Evolutionary conservation across 2,797 vertebrate species (phyloP).

Genomic region (Nasua narica): DNA sequence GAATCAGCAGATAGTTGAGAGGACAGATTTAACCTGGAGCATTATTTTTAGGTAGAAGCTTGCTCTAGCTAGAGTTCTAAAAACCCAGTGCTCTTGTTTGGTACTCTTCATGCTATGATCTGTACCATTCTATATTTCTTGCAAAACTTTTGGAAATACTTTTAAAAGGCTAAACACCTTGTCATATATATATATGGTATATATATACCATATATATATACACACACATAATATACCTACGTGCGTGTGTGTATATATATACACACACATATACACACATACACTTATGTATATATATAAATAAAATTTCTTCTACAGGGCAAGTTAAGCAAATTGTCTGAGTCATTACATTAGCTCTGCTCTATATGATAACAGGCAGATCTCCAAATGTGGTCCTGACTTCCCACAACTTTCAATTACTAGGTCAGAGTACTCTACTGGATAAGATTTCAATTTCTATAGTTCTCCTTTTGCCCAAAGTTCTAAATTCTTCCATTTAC

Average conservation of each 20-base stretch:
- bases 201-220: too few relatives aligned
- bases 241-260: too few relatives aligned
- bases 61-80: not conserved
- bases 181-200: too few relatives aligned
- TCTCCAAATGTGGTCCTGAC: not conserved
- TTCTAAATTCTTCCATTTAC: slow-evolving; percentile 19
- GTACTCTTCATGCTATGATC: not conserved
- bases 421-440: not conserved
- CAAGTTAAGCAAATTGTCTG: not conserved
- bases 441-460: not conserved
- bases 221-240: too few relatives aligned
- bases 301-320: not conserved
- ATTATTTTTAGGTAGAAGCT: not conserved
- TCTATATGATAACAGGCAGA: not conserved
- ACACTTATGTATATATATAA: not conserved
- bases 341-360: not conserved
- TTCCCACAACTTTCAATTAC: not conserved
- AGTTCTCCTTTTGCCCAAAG: not conserved
- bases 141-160: not conserved
- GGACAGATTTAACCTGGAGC: not conserved
- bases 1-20: not conserved
- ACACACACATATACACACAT: not conserved
- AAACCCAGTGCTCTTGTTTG: not conserved
- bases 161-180: not conserved
- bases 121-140: not conserved